phyloP scores from a whole-genome alignment of 2,797 vertebrate species.

The Tympanoctomys barrerae region DNA sequence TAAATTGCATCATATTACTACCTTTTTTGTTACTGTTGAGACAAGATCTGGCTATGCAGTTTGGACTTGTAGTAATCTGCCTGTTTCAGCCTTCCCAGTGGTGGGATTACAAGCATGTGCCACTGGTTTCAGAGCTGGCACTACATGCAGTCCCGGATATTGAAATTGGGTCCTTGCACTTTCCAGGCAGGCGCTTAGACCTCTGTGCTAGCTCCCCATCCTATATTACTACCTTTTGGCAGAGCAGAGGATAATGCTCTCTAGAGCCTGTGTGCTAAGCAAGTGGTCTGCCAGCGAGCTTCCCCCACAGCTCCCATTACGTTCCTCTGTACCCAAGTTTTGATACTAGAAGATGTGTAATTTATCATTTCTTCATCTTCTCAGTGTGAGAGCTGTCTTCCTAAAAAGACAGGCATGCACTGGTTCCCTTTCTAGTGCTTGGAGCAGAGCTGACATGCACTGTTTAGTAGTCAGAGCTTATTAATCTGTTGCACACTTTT shows the following conservation, averaged over 20 bases:
- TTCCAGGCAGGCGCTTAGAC: too few relatives aligned
- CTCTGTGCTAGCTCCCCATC: too few relatives aligned
- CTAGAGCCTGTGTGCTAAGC: background rate
- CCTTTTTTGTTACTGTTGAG: background rate
- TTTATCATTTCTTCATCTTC: background rate
- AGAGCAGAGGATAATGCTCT: background rate
- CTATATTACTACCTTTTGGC: background rate
- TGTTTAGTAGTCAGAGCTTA: background rate
- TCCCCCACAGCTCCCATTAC: background rate
- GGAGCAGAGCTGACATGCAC: fast-evolving
- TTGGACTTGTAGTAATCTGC: too few relatives aligned
- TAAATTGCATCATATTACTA: background rate
- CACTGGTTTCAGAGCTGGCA: too few relatives aligned
- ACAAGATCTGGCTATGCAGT: too few relatives aligned
- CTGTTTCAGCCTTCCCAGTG: too few relatives aligned
- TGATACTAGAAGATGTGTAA: background rate
- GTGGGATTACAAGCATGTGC: too few relatives aligned
- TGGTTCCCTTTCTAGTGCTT: background rate
- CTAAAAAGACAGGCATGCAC: background rate
- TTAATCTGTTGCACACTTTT: background rate
- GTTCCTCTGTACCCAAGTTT: background rate
- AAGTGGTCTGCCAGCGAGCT: background rate
- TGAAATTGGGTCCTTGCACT: too few relatives aligned
- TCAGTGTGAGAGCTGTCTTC: background rate
- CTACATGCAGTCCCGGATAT: too few relatives aligned